phyloP scores from a whole-genome alignment of 2,888 invertebrate genomes.

The Eilema sororculum region DNA sequence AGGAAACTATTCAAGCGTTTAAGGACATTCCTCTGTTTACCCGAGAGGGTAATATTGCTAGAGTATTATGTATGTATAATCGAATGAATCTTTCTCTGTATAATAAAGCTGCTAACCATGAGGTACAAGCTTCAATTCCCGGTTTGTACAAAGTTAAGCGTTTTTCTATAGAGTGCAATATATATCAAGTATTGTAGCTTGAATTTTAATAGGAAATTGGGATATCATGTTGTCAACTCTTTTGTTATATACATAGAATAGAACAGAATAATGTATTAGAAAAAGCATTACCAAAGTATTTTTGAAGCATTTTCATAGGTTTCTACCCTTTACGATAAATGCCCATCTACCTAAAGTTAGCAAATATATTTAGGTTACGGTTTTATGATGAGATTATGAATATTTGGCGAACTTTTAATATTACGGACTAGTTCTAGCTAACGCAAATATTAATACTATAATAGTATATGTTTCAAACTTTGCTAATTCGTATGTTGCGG shows the following conservation, averaged over 20 bases:
- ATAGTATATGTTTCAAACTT: constrained; percentile 7
- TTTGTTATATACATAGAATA: too few species aligned
- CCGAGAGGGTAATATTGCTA: not conserved
- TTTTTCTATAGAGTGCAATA: too few species aligned
- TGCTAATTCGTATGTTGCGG: too few species aligned
- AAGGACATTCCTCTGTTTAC: not conserved
- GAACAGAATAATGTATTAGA: too few species aligned
- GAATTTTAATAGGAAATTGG: too few species aligned
- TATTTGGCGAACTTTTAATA: constrained; percentile 28
- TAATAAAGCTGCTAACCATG: too few species aligned
- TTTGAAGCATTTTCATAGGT: constrained; percentile 9
- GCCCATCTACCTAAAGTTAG: constrained; percentile 12
- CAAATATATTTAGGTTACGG: not conserved
- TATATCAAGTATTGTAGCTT: too few species aligned
- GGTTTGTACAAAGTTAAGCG: too few species aligned
- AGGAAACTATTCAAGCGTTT: not conserved
- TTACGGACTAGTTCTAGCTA: constrained; percentile 5
- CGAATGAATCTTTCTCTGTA: too few species aligned
- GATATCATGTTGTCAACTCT: too few species aligned
- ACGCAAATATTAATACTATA: constrained; percentile 20
- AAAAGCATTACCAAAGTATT: not conserved
- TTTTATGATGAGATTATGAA: constrained; percentile 24
- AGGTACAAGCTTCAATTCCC: too few species aligned
- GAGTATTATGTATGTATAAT: not conserved
- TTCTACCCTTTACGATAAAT: constrained; percentile 1